These are phyloP conservation scores for Excalfactoria chinensis DNA, from an alignment of 2,113 vertebrate genomes.

Conservation along the genomic window DNA sequence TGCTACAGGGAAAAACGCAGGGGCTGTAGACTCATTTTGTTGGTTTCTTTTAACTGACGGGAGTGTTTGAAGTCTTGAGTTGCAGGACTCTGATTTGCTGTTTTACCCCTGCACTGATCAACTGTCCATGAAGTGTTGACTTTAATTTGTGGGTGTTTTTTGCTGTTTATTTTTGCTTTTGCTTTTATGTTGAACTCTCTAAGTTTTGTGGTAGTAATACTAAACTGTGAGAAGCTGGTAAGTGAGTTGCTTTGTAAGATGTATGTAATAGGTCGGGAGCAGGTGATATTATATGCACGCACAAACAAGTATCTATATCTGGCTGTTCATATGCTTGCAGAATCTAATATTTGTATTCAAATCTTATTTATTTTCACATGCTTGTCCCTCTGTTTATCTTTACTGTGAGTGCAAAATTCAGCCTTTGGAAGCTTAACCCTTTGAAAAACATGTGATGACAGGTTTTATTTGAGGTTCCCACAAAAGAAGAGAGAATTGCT, in stretches of 20 bases:
- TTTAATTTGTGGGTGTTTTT: background rate
- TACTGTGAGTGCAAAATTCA: background rate
- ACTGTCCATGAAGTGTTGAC: background rate
- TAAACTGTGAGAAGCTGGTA: background rate
- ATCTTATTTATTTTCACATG: background rate
- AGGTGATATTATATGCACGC: background rate
- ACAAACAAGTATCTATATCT: background rate
- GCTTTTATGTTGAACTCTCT: background rate
- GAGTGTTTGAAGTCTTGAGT: background rate
- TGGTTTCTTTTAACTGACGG: background rate
- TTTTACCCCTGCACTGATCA: background rate
- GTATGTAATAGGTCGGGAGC: background rate
- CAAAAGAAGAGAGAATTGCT: background rate
- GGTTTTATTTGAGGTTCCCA: conserved; percentile 8
- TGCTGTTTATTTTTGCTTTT: background rate
- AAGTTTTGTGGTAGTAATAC: background rate
- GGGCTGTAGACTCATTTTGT: background rate
- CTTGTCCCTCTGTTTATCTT: background rate
- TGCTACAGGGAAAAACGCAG: background rate
- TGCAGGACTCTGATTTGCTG: background rate
- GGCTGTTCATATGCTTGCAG: background rate
- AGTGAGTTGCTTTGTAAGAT: background rate
- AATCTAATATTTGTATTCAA: background rate
- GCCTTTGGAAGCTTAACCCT: background rate
- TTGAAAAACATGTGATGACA: background rate